Percentiles rank a stretch among this genome's conserved stretches.
phyloP scores from a whole-genome alignment of 2,888 invertebrate genomes.

The Cerastis leucographa region DNA sequence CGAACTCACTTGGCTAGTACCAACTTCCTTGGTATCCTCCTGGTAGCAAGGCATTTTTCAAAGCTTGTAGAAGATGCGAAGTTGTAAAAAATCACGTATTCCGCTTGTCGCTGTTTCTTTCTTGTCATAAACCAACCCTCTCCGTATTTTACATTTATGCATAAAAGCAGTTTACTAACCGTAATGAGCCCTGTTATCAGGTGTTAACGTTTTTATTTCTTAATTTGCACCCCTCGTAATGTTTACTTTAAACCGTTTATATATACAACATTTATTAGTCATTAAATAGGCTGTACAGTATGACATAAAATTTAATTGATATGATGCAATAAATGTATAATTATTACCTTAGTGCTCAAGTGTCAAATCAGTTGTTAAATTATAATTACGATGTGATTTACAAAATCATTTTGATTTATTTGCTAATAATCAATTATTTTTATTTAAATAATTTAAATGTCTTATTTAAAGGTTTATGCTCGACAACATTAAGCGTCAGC shows the following conservation, averaged over 20 bases:
- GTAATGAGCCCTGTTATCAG: conserved; percentile 39
- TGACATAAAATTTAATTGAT: conserved; percentile 45
- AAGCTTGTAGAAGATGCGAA: background rate
- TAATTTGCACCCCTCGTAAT: conserved; percentile 36
- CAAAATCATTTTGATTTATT: background rate
- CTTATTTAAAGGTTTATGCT: background rate
- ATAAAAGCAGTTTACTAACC: conserved; percentile 25
- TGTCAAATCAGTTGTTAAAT: conserved; percentile 19
- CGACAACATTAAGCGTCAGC: background rate
- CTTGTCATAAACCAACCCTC: background rate
- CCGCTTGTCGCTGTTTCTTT: background rate
- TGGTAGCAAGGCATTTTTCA: background rate
- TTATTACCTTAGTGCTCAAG: background rate
- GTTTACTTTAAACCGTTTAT: conserved; percentile 38
- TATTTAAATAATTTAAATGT: background rate
- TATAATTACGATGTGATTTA: conserved; percentile 10
- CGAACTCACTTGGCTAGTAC: background rate
- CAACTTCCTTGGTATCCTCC: too few relatives aligned
- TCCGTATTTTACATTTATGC: background rate
- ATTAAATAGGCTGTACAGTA: conserved; percentile 37
- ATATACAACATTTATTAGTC: conserved; percentile 43
- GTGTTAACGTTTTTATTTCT: conserved; percentile 52
- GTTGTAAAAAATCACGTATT: background rate
- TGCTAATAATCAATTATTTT: background rate
- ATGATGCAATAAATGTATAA: conserved; percentile 20